These are phyloP conservation scores for Lethrus apterus DNA, from an alignment of 1,140 invertebrate genomes.

Conservation along the genomic window DNA sequence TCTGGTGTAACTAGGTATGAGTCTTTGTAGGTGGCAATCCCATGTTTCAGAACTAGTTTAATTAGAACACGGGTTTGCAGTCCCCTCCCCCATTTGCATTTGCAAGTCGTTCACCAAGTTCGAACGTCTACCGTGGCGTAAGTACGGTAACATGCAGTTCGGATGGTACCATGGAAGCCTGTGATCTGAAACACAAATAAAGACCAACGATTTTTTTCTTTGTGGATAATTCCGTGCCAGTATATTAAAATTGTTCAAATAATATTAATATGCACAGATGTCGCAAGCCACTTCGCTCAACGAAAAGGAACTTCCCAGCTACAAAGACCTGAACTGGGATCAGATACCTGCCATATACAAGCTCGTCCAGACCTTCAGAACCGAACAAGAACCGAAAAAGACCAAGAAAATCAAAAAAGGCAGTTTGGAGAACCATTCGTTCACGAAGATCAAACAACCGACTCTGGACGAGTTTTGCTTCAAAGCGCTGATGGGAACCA, in stretches of 20 bases:
- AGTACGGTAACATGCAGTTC: no score
- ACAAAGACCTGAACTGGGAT: constrained; percentile 14
- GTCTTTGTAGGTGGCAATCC: no score
- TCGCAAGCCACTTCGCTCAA: constrained; percentile 29
- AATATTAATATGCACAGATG: no score
- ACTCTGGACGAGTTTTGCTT: constrained; percentile 34
- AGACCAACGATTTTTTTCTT: neutral
- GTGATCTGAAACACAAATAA: neutral
- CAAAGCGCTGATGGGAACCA: constrained; percentile 28
- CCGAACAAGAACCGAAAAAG: constrained; percentile 30
- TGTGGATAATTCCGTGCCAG: no score
- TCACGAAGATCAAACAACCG: constrained; percentile 42
- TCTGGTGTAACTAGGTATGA: no score
- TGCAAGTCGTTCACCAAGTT: no score
- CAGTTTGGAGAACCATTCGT: constrained; percentile 46
- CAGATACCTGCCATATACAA: constrained; percentile 15
- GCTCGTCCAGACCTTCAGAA: constrained; percentile 30
- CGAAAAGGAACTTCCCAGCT: constrained; percentile 19
- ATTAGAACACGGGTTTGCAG: no score
- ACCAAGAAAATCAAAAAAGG: constrained; percentile 41
- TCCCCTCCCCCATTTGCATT: no score
- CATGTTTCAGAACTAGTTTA: no score
- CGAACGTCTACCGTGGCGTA: no score
- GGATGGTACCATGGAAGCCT: no score
- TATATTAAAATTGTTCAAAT: no score